A percentile compares a stretch with the other conserved stretches of the same genome.
These are phyloP conservation scores for Jacana jacana DNA, from an alignment of 2,113 vertebrate genomes.

Conservation along the genomic window DNA sequence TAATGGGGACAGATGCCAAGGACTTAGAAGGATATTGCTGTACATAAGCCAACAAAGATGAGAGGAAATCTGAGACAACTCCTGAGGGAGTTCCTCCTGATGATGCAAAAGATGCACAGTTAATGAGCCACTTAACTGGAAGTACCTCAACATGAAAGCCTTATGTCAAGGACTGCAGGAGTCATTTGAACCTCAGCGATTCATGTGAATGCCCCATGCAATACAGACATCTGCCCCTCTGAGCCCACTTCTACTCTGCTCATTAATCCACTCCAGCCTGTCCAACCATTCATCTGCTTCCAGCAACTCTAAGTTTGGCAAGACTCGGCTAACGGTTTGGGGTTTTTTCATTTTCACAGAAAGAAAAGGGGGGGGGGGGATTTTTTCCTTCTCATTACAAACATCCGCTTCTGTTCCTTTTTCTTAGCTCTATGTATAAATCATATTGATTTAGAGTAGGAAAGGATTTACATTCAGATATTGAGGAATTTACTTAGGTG, in stretches of 20 bases:
- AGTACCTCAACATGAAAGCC: neutral
- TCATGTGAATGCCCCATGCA: neutral
- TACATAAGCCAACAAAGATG: neutral
- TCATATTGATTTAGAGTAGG: neutral
- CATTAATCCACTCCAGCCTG: neutral
- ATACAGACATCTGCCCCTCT: neutral
- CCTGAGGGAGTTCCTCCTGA: neutral
- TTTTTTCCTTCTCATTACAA: neutral
- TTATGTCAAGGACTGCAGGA: neutral
- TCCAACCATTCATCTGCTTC: neutral
- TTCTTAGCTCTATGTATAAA: neutral
- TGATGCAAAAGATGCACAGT: neutral
- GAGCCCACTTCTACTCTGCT: neutral
- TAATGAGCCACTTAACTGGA: neutral
- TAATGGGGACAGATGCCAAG: neutral
- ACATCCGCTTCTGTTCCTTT: neutral
- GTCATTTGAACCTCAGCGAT: neutral
- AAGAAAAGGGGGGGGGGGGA: neutral
- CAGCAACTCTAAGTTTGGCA: neutral
- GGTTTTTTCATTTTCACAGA: neutral
- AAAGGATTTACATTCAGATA: neutral
- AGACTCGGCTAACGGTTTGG: neutral
- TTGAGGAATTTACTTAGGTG: neutral
- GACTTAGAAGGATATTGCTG: neutral
- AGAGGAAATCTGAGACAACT: neutral